Evolutionary conservation across 2,797 vertebrate species (phyloP).

Genomic region (Anisognathus igniventris): DNA sequence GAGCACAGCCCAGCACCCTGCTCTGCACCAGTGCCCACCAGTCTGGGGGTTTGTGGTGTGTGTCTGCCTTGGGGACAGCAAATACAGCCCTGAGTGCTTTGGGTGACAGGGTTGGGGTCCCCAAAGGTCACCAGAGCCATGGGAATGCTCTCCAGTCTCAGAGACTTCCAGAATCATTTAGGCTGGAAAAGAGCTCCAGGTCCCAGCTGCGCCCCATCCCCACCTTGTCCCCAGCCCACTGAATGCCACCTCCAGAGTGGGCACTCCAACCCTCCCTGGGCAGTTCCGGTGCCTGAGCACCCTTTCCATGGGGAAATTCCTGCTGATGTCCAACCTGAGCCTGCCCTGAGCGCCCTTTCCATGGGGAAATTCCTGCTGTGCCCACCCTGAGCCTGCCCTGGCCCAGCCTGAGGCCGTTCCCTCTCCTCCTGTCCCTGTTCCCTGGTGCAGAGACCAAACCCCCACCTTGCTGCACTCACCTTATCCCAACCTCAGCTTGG

Average conservation of each 20-base stretch:
- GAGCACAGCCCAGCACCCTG: not conserved
- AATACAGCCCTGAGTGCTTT: not conserved
- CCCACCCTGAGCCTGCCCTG: not conserved
- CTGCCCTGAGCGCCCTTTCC: not conserved
- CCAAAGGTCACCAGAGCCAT: accelerated
- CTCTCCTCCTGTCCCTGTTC: not conserved
- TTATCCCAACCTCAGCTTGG: not conserved
- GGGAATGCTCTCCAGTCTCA: not conserved
- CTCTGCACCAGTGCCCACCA: accelerated
- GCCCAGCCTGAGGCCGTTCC: not conserved
- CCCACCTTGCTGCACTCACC: not conserved
- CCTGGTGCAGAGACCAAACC: not conserved
- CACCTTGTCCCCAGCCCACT: not conserved
- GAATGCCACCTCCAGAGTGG: not conserved
- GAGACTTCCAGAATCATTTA: not conserved
- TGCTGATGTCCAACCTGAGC: not conserved
- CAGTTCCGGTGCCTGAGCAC: not conserved
- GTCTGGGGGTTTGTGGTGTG: accelerated
- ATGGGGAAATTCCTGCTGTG: not conserved
- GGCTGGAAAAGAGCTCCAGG: not conserved
- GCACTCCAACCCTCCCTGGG: not conserved
- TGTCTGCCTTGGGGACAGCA: not conserved
- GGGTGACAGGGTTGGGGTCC: not conserved
- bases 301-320: not conserved
- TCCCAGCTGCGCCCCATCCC: accelerated